phyloP scores from a whole-genome alignment of 2,797 vertebrate genomes.

The Rhinatrema bivittatum region DNA sequence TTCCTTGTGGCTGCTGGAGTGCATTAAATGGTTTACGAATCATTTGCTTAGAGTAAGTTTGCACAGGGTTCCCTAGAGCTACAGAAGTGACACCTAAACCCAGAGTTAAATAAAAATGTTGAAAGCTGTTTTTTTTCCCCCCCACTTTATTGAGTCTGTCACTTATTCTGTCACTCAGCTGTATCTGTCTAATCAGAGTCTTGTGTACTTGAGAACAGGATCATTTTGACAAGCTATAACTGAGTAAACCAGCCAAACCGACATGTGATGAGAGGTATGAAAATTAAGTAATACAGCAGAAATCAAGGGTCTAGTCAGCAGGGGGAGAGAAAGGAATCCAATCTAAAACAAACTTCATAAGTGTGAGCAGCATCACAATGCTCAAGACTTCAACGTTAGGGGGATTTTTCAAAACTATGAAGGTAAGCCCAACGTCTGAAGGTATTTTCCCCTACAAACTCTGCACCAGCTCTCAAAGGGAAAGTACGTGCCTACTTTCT shows the following conservation, averaged over 20 bases:
- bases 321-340: no score
- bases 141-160: conserved; percentile 30
- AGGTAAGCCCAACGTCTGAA: no score
- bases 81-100: conserved; percentile 9
- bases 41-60: conserved; percentile 14
- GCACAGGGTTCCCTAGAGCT: conserved; percentile 16
- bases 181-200: conserved; percentile 8
- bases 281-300: conserved; percentile 22
- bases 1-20: neutral
- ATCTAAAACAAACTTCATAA: no score
- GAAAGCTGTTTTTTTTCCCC: conserved; percentile 15
- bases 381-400: no score
- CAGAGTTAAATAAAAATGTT: conserved; percentile 15
- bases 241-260: conserved; percentile 31
- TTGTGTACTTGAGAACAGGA: neutral
- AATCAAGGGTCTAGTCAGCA: no score
- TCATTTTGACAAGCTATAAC: conserved; percentile 1
- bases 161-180: conserved; percentile 28
- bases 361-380: no score
- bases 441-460: no score
- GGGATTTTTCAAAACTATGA: no score
- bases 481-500: no score
- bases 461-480: no score
- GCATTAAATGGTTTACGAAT: conserved; percentile 16
- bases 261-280: conserved; percentile 7